These are phyloP conservation scores for Gopherus flavomarginatus DNA, from an alignment of 2,113 vertebrate genomes.

Conservation along the genomic window DNA sequence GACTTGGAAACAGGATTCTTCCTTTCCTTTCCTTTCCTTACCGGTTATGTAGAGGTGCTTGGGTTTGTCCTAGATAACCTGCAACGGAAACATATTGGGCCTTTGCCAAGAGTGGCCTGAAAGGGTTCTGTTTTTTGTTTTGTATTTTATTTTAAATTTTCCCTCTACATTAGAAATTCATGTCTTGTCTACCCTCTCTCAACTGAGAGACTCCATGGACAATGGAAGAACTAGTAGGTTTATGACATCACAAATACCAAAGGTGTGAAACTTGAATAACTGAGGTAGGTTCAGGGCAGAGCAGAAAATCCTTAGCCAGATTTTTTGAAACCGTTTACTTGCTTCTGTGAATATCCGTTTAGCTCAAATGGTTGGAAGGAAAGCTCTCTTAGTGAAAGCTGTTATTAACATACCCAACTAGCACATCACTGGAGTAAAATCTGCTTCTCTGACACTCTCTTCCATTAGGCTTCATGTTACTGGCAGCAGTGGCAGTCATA, in stretches of 20 bases:
- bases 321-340: not conserved
- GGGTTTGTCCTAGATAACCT: too few relatives aligned
- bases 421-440: not conserved
- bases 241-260: not conserved
- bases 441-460: not conserved
- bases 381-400: not conserved
- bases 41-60: too few relatives aligned
- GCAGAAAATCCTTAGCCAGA: not conserved
- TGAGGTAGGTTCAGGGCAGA: not conserved
- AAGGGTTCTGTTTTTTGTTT: too few relatives aligned
- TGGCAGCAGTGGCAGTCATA: not conserved
- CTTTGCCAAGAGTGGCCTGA: too few relatives aligned
- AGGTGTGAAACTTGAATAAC: not conserved
- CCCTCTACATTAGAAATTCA: too few relatives aligned
- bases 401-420: not conserved
- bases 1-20: too few relatives aligned
- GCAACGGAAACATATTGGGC: too few relatives aligned
- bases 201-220: not conserved
- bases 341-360: not conserved
- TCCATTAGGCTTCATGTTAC: not conserved
- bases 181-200: not conserved
- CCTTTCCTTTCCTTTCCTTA: too few relatives aligned
- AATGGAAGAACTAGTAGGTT: not conserved
- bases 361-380: not conserved
- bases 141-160: too few relatives aligned